A percentile compares a stretch with the other conserved stretches of the same genome.
phyloP scores from a whole-genome alignment of 2,797 vertebrate genomes.

The Propithecus deckenii region DNA sequence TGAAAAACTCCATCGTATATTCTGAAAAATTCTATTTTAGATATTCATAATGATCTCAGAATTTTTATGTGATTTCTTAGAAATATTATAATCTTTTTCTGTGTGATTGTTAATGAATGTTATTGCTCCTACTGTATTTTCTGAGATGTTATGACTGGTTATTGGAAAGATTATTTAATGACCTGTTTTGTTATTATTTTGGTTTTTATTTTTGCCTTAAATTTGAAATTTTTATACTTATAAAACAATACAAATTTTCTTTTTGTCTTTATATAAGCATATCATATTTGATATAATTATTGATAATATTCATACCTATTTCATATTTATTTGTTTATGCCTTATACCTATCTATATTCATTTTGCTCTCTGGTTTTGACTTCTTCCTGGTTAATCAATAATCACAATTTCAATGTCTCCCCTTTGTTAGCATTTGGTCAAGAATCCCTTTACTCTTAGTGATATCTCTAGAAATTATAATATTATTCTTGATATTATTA shows the following conservation, averaged over 20 bases:
- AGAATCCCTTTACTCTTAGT: not conserved
- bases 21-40: not conserved
- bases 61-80: too few species aligned
- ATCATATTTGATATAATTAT: not conserved
- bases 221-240: not conserved
- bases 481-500: not conserved
- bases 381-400: not conserved
- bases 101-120: not conserved
- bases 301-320: not conserved
- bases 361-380: not conserved
- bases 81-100: not conserved
- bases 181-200: not conserved
- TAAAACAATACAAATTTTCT: not conserved
- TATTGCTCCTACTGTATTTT: not conserved
- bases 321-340: not conserved
- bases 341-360: not conserved
- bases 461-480: not conserved
- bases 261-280: not conserved
- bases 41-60: not conserved
- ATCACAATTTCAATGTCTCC: not conserved
- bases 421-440: not conserved
- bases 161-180: not conserved
- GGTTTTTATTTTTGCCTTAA: not conserved
- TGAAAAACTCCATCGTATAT: not conserved
- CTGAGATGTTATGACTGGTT: not conserved